phyloP scores from a whole-genome alignment of 2,888 invertebrate genomes.

The Oscheius sp. region DNA sequence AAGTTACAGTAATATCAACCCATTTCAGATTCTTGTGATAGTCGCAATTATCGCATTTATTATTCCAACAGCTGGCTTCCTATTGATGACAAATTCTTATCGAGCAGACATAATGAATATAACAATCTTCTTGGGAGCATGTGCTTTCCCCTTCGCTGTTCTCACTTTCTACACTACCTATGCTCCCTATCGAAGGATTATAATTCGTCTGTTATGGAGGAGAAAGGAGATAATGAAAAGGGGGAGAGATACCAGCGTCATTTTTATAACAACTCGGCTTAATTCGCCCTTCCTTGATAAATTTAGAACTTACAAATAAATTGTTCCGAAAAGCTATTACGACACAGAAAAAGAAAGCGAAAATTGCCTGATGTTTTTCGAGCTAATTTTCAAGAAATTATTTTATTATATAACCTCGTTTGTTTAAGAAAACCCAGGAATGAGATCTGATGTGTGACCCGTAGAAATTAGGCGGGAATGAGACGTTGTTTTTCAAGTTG shows the following conservation, averaged over 20 bases:
- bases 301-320: too few species aligned
- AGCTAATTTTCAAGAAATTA: background rate
- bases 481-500: constrained; percentile 35
- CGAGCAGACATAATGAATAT: background rate
- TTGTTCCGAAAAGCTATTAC: background rate
- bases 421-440: too few species aligned
- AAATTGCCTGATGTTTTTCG: background rate
- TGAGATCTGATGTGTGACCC: background rate
- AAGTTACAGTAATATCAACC: background rate
- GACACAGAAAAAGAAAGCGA: background rate
- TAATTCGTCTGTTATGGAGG: too few species aligned
- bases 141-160: constrained; percentile 10
- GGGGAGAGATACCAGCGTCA: background rate
- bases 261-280: background rate
- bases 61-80: background rate
- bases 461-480: constrained; percentile 8
- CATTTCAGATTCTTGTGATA: background rate
- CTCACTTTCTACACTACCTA: background rate
- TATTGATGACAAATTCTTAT: constrained; percentile 5
- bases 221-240: too few species aligned
- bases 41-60: background rate
- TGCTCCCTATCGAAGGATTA: background rate
- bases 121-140: background rate
- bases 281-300: too few species aligned
- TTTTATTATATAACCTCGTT: too few species aligned